These are phyloP conservation scores for Toxonevra muliebris DNA, from an alignment of 2,888 invertebrate genomes.

Conservation along the genomic window DNA sequence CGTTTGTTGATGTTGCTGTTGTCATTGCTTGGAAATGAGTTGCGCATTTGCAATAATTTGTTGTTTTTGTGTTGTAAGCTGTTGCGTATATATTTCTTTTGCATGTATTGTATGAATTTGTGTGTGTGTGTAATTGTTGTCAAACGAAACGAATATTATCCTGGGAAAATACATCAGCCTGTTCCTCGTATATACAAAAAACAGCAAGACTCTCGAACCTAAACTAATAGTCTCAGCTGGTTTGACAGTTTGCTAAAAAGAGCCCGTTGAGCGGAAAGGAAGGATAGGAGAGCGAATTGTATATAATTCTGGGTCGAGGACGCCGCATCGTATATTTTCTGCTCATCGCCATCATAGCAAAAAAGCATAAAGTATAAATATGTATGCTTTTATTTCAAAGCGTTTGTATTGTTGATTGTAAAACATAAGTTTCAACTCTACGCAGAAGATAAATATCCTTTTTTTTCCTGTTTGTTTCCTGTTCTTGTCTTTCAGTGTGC, in stretches of 20 bases:
- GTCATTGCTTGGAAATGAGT: conserved; percentile 27
- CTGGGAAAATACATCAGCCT: conserved; percentile 6
- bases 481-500: conserved; percentile 2
- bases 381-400: too few relatives aligned
- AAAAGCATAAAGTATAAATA: too few relatives aligned
- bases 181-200: neutral
- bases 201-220: too few relatives aligned
- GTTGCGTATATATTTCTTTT: conserved; percentile 14
- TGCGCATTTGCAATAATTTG: conserved; percentile 10
- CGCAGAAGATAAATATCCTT: conserved; percentile 30
- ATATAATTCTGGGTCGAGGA: conserved; percentile 2
- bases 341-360: too few relatives aligned
- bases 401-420: neutral
- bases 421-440: conserved; percentile 17
- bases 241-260: too few relatives aligned
- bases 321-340: neutral
- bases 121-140: conserved; percentile 3
- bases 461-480: conserved; percentile 12
- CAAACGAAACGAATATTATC: conserved; percentile 15
- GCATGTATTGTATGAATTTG: neutral
- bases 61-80: conserved; percentile 19
- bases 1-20: conserved; percentile 23
- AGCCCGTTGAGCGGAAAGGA: too few relatives aligned
- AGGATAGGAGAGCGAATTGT: too few relatives aligned
- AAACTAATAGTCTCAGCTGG: too few relatives aligned